Evolutionary conservation across 2,113 vertebrate species (phyloP).

Genomic region (Casuarius casuarius): DNA sequence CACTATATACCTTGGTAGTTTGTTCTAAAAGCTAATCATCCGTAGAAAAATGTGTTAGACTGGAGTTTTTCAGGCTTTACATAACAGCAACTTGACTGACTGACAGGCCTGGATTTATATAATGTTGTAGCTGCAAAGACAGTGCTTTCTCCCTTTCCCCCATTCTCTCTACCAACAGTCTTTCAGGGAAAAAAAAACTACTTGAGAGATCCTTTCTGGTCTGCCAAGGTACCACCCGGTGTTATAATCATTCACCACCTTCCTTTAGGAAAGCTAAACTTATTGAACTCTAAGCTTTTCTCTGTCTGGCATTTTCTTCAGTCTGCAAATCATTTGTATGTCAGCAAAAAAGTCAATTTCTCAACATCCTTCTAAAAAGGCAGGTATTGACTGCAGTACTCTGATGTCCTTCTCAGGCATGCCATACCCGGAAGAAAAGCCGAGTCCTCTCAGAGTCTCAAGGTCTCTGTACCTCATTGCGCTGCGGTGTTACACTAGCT

Average conservation of each 20-base stretch:
- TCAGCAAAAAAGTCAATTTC: not conserved
- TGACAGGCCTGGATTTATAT: not conserved
- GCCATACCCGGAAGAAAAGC: not conserved
- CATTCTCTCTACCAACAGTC: not conserved
- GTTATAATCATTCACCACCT: not conserved
- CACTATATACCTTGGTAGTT: rapidly evolving
- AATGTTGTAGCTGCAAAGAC: not conserved
- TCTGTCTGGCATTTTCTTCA: not conserved
- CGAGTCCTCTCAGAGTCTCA: rapidly evolving
- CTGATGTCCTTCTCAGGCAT: not conserved
- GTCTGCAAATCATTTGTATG: not conserved
- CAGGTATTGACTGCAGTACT: not conserved
- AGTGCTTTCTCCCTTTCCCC: not conserved
- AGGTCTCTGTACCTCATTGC: not conserved
- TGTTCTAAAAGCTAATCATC: not conserved
- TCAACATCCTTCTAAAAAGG: not conserved
- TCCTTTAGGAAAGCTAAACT: not conserved
- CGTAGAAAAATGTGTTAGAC: not conserved
- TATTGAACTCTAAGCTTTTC: not conserved
- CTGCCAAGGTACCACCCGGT: not conserved
- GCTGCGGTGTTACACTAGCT: not conserved
- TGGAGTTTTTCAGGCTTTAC: not conserved
- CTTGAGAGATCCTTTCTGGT: not conserved
- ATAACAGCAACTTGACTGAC: not conserved
- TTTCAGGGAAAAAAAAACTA: not conserved